A percentile compares a stretch with the other conserved stretches of the same genome.
Evolutionary conservation across 2,888 invertebrate species (phyloP).

Genomic region (Priocnemis perturbator): DNA sequence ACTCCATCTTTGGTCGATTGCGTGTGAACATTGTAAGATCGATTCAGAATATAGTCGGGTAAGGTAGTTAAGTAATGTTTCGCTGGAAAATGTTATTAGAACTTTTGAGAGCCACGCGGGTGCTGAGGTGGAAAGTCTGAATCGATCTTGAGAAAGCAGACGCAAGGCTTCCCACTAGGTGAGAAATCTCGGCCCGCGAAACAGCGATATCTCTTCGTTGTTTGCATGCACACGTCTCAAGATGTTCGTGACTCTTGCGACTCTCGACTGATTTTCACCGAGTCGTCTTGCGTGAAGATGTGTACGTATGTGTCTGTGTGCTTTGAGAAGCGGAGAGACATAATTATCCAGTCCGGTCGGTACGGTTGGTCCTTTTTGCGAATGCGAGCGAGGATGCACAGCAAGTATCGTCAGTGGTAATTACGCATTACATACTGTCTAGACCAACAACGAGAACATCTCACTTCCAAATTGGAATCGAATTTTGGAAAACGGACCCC

Average conservation of each 20-base stretch:
- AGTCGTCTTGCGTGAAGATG: not conserved
- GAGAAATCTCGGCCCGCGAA: not conserved
- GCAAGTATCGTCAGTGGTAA: no score
- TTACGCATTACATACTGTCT: not conserved
- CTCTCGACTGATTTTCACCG: conserved; percentile 2
- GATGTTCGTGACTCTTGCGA: conserved; percentile 15
- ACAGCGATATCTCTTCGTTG: not conserved
- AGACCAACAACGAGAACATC: no score
- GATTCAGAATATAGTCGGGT: not conserved
- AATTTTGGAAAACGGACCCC: no score
- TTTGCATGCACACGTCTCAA: conserved; percentile 13
- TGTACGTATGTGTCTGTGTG: not conserved
- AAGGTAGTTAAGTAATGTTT: not conserved
- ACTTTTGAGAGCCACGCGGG: no score
- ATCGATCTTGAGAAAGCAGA: no score
- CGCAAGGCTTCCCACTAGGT: no score
- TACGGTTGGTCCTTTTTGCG: not conserved
- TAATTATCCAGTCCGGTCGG: not conserved
- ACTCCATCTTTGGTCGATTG: not conserved
- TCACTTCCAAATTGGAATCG: no score
- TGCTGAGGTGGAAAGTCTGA: no score
- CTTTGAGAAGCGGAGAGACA: not conserved
- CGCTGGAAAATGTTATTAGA: not conserved
- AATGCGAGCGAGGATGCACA: no score
- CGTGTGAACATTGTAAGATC: not conserved